Evolutionary conservation across 2,888 invertebrate species (phyloP).

Genomic region (Pycnomerus fuliginosus): DNA sequence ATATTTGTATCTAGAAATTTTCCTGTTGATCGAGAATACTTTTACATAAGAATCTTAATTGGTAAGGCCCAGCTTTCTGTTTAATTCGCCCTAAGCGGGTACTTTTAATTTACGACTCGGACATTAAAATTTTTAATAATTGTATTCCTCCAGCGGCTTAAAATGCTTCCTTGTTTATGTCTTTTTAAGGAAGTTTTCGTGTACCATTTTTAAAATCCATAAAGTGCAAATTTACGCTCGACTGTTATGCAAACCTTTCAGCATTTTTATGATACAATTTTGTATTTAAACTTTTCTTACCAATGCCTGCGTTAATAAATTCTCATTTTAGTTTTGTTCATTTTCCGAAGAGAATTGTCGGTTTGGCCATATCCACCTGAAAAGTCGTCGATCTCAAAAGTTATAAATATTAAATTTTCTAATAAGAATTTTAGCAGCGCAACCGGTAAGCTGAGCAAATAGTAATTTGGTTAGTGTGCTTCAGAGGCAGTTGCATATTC

Average conservation of each 20-base stretch:
- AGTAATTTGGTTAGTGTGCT: constrained; percentile 12
- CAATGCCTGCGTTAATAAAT: too few species aligned
- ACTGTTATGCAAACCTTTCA: constrained; percentile 6
- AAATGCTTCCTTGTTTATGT: constrained; percentile 17
- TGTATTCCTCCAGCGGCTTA: constrained; percentile 15
- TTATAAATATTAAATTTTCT: constrained; percentile 7
- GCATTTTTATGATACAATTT: constrained; percentile 12
- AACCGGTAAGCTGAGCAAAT: constrained; percentile 5
- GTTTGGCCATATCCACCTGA: too few species aligned
- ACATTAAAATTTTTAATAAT: constrained; percentile 24
- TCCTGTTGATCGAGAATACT: too few species aligned
- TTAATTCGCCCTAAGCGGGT: constrained; percentile 22
- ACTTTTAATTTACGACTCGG: constrained; percentile 22
- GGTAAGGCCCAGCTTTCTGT: too few species aligned
- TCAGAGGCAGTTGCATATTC: constrained; percentile 14
- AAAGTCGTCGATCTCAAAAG: neutral
- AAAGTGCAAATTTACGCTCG: constrained; percentile 13
- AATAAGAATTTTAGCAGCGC: constrained; percentile 10
- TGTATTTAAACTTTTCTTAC: constrained; percentile 15
- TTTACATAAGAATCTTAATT: too few species aligned
- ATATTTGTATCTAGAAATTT: too few species aligned
- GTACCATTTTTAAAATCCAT: constrained; percentile 15
- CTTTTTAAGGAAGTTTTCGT: constrained; percentile 18
- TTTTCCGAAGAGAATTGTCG: too few species aligned
- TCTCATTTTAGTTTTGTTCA: too few species aligned